A percentile compares a stretch with the other conserved stretches of the same genome.
phyloP scores from a whole-genome alignment of 35 echinoderm and acorn worm genomes.

The Heliocidaris erythrogramma region DNA sequence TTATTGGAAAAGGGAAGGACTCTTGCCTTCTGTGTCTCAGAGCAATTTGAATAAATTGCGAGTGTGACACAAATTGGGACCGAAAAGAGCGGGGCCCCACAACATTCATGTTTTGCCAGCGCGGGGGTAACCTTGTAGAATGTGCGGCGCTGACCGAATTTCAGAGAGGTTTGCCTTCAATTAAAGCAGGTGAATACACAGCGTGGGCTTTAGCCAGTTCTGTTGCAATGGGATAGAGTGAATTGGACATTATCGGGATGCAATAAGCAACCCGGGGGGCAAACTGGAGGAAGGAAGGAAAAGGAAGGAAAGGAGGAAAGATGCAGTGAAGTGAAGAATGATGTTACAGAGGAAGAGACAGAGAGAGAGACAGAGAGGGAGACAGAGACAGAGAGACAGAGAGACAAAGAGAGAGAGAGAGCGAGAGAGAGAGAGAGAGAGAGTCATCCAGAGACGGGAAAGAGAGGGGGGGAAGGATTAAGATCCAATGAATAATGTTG shows the following conservation, averaged over 20 bases:
- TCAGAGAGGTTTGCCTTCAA: background rate
- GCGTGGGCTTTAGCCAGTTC: background rate
- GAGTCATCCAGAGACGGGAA: background rate
- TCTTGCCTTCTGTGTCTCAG: background rate
- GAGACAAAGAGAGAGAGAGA: too few relatives aligned
- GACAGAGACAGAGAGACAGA: background rate
- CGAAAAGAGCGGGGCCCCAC: background rate
- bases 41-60: background rate
- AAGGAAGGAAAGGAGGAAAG: too few relatives aligned
- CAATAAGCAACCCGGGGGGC: background rate
- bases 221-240: background rate
- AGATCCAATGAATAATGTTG: background rate
- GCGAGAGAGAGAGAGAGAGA: too few relatives aligned
- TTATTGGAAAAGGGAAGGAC: background rate
- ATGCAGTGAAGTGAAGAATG: background rate
- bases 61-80: background rate
- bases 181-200: constrained; percentile 10
- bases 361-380: background rate
- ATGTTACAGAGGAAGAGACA: background rate
- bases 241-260: background rate
- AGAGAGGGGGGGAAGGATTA: background rate
- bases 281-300: too few relatives aligned
- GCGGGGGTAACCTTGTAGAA: background rate
- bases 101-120: constrained; percentile 16
- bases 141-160: background rate